Evolutionary conservation across 2,888 invertebrate species (phyloP).

Genomic region (Ophion ventricosus): DNA sequence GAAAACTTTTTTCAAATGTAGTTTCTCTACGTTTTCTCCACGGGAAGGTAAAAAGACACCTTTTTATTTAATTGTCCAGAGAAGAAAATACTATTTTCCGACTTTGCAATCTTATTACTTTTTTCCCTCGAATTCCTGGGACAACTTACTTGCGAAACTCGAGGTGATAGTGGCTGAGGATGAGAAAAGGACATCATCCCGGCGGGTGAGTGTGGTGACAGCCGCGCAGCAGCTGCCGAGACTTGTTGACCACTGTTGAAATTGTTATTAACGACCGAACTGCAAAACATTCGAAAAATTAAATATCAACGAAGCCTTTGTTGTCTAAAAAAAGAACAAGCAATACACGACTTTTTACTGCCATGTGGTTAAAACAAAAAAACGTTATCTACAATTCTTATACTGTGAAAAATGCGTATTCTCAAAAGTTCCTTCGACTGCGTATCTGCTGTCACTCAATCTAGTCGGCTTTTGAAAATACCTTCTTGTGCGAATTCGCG

Average conservation of each 20-base stretch:
- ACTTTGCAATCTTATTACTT: not conserved
- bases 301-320: not conserved
- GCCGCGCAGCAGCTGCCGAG: conserved; percentile 83
- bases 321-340: not conserved
- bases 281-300: conserved; percentile 60
- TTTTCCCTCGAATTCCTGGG: not conserved
- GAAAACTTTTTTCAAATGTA: no score
- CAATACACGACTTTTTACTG: not conserved
- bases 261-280: conserved; percentile 82
- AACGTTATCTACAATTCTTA: not conserved
- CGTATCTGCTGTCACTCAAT: not conserved
- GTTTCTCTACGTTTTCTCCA: no score
- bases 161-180: conserved; percentile 86
- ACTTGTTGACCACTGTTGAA: conserved; percentile 82
- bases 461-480: not conserved
- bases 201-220: conserved; percentile 85
- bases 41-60: not conserved
- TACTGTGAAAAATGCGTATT: not conserved
- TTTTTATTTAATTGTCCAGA: not conserved
- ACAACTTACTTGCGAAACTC: conserved; percentile 83
- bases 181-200: conserved; percentile 82
- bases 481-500: not conserved
- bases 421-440: not conserved
- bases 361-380: not conserved
- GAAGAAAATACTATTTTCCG: not conserved